Conservation (phyloP, 2,113 vertebrate species). For the Solea senegalensis region DNA sequence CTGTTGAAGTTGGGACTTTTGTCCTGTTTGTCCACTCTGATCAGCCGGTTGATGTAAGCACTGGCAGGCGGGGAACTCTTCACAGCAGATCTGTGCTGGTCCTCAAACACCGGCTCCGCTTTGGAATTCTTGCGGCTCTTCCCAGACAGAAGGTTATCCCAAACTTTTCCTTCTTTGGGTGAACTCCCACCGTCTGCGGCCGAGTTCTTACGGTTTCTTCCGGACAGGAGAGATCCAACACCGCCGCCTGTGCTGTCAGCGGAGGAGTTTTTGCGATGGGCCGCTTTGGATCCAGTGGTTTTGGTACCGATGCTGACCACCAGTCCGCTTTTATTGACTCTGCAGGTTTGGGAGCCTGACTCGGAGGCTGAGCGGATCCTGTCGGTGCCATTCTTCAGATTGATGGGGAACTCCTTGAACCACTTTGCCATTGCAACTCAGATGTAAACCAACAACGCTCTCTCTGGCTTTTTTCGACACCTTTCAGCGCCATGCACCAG, state of each 20-base stretch:
- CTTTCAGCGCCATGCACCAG: constrained; percentile 66
- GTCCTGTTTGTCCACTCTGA: constrained; percentile 89
- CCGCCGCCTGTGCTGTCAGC: constrained; percentile 48
- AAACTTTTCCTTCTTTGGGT: constrained; percentile 73
- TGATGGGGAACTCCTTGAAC: constrained; percentile 92
- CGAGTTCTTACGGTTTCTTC: constrained; percentile 86
- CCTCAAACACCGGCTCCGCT: constrained; percentile 62
- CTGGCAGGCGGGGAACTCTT: constrained; percentile 68
- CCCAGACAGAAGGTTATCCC: constrained; percentile 84
- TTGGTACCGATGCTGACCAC: constrained; percentile 70
- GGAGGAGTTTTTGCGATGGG: constrained; percentile 76
- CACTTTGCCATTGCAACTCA: constrained; percentile 86
- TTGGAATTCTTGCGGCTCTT: constrained; percentile 87
- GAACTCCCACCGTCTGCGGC: constrained; percentile 53
- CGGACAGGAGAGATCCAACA: constrained; percentile 69
- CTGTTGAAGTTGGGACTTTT: constrained; percentile 80
- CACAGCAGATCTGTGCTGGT: constrained; percentile 70
- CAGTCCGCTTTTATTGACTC: constrained; percentile 72
- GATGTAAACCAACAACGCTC: constrained; percentile 44
- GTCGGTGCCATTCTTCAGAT: constrained; percentile 87
- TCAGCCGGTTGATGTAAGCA: constrained; percentile 87
- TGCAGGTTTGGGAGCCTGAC: constrained; percentile 56
- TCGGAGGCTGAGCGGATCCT: constrained; percentile 75
- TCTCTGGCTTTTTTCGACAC: constrained; percentile 31
- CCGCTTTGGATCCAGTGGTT: constrained; percentile 56